These are phyloP conservation scores for Pteruthius melanotis DNA, from an alignment of 2,113 vertebrate genomes.

Conservation along the genomic window DNA sequence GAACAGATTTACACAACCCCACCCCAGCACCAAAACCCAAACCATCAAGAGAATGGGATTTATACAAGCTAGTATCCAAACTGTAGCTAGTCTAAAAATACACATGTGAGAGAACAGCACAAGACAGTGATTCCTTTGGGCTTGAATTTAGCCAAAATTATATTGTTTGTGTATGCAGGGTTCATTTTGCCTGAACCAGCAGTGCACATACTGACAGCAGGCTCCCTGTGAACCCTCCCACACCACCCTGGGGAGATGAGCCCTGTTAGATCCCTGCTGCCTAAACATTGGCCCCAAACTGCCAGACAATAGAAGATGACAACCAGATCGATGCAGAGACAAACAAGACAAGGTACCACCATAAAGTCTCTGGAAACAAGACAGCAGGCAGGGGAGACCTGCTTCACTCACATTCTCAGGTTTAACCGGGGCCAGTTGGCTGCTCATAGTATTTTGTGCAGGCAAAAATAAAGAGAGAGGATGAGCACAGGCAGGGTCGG, in stretches of 20 bases:
- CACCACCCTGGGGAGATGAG: background rate
- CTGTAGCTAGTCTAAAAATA: background rate
- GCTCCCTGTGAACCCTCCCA: background rate
- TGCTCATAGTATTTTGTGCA: background rate
- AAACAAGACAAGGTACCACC: background rate
- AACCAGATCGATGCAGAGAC: background rate
- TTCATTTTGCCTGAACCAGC: background rate
- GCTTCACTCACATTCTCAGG: rapidly evolving
- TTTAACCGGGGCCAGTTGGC: background rate
- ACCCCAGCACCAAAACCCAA: background rate
- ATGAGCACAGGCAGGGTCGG: background rate
- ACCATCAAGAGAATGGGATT: background rate
- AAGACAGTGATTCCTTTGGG: background rate
- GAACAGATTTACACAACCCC: background rate
- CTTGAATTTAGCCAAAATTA: background rate
- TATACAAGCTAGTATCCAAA: background rate
- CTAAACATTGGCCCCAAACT: background rate
- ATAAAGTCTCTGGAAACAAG: background rate
- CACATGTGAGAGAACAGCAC: background rate
- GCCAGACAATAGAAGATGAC: background rate
- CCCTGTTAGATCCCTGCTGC: background rate
- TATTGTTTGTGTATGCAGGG: background rate
- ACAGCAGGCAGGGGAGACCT: background rate
- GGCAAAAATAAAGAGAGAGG: background rate
- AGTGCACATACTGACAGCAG: rapidly evolving